Base-by-base conservation (phyloP, 1,140 invertebrate genomes). In the Chironomus tepperi region DNA sequence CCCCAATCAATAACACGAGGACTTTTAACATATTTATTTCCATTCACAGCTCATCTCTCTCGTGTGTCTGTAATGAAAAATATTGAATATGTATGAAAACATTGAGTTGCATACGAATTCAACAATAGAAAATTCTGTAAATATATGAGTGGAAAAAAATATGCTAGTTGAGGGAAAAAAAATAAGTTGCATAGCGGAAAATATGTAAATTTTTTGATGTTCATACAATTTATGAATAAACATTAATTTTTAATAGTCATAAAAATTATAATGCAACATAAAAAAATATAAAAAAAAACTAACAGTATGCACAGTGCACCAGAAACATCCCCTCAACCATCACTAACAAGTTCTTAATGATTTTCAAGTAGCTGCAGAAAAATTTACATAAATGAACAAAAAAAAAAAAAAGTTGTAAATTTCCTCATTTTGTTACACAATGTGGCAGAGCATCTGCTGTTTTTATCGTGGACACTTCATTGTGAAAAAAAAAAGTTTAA, bases 361-460 rank as follows among this genome's bases (percentile, higher is more conserved):
- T 57, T 57, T 57, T 57, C 47, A 57, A 57, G 47, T 57, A 57
- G 47, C 47, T 57, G 47, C 47, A 57, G n/a, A 57, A n/a, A n/a
- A 34, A 34, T 34, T 34, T 34, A 34, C 24, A 34, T 34, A 34
- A 34, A 34, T 34, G 24, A 34, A 34, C 24, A n/a, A n/a, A 34
- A 34, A 34, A 34, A 34, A n/a, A 34, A 34, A 34, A 5, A 34
- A 34, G 24, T 34, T 34, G 24, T 34, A 34, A 34, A 34, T 34
- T 34, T 34, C 24, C 24, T 34, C 24, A 34, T 34, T 34, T 34
- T 34, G 24, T 34, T 34, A 5, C 24, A 34, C 24, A 34, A 34
- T 34, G 24, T 34, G 24, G 24, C 5, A 5, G 5, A 34, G 24
- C 24, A 34, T 34, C 24, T 34, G 24, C 24, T 34, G 24, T 34